These are phyloP conservation scores for Oscheius onirici DNA, from an alignment of 2,888 invertebrate species.

Conservation along the genomic window DNA sequence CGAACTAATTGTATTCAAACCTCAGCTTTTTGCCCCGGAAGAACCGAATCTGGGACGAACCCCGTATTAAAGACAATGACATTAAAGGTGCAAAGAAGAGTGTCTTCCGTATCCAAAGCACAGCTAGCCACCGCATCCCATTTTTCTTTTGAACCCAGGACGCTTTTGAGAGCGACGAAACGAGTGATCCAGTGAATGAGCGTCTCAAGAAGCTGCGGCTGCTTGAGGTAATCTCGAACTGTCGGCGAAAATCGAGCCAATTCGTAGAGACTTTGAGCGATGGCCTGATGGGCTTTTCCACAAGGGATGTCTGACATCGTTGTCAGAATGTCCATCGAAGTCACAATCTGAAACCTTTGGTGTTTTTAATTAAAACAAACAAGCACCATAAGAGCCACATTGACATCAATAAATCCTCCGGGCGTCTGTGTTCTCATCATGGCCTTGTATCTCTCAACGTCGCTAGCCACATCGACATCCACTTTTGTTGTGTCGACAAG, in stretches of 20 bases:
- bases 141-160: background rate
- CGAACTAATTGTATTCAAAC: background rate
- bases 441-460: too few species aligned
- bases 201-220: background rate
- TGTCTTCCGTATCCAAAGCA: constrained; percentile 2
- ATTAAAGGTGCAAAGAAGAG: background rate
- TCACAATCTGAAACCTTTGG: too few species aligned
- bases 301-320: too few species aligned
- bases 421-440: too few species aligned
- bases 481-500: too few species aligned
- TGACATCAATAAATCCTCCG: too few species aligned
- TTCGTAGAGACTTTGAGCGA: constrained; percentile 1
- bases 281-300: background rate
- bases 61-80: background rate
- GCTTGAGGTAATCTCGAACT: background rate
- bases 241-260: background rate
- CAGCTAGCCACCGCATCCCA: background rate
- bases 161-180: background rate
- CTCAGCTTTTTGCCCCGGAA: background rate
- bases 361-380: too few species aligned
- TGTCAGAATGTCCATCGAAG: too few species aligned
- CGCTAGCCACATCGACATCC: too few species aligned
- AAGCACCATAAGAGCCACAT: too few species aligned
- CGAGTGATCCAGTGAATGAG: background rate
- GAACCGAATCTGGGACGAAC: background rate